Percentiles rank a stretch among this genome's conserved stretches.
These are phyloP conservation scores for Micrasema minimum DNA, from an alignment of 1,140 invertebrate species.

Conservation along the genomic window DNA sequence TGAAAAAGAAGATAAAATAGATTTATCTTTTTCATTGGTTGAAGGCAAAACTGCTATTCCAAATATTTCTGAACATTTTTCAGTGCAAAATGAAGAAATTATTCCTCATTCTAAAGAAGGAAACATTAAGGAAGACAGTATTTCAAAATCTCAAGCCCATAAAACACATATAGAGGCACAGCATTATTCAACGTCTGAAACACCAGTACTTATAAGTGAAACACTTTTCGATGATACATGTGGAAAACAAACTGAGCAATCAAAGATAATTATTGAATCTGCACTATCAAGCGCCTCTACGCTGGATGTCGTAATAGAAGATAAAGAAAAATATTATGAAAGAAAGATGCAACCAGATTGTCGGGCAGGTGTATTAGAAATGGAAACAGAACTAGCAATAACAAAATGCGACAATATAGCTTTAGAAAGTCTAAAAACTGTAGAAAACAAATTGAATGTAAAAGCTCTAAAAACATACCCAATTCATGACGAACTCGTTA, in stretches of 20 bases:
- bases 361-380: slow-evolving; percentile 24
- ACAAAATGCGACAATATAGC: slow-evolving; percentile 32
- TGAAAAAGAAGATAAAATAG: slow-evolving; percentile 59
- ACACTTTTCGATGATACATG: slow-evolving; percentile 6
- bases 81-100: slow-evolving; percentile 57
- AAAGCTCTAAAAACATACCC: slow-evolving; percentile 32
- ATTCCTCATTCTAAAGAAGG: slow-evolving; percentile 60
- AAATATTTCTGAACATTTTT: slow-evolving; percentile 24
- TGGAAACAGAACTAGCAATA: slow-evolving; percentile 42
- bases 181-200: slow-evolving; percentile 42
- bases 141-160: slow-evolving; percentile 59
- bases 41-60: slow-evolving; percentile 46
- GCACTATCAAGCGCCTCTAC: slow-evolving; percentile 36
- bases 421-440: slow-evolving; percentile 30
- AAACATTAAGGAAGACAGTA: slow-evolving; percentile 57
- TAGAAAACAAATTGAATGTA: slow-evolving; percentile 3
- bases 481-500: slow-evolving; percentile 35
- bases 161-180: slow-evolving; percentile 55
- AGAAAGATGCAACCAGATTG: slow-evolving; percentile 14
- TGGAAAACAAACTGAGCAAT: slow-evolving; percentile 4
- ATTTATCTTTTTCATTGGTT: slow-evolving; percentile 39
- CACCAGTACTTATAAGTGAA: slow-evolving; percentile 36
- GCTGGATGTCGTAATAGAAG: slow-evolving; percentile 31
- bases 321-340: slow-evolving; percentile 40
- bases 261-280: slow-evolving; percentile 34